A percentile compares a stretch with the other conserved stretches of the same genome.
phyloP scores from a whole-genome alignment of 2,113 vertebrate species.

The Rhinolophus ferrumequinum region DNA sequence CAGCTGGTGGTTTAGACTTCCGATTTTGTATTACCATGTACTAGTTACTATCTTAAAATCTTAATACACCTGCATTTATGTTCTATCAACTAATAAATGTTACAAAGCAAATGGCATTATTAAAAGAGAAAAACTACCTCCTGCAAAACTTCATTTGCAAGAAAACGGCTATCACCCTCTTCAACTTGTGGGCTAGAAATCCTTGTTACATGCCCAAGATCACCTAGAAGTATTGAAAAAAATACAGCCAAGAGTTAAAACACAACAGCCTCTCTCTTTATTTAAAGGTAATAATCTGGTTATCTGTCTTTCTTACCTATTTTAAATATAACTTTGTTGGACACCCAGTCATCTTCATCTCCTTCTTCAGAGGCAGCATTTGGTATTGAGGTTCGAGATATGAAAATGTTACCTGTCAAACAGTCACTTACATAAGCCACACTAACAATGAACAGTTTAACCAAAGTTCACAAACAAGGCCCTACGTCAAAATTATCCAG shows the following conservation, averaged over 20 bases:
- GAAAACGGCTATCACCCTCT: constrained; percentile 97
- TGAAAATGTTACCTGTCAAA: constrained; percentile 96
- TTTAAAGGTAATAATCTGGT: constrained; percentile 9
- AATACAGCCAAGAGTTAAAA: constrained; percentile 46
- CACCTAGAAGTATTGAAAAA: constrained; percentile 87
- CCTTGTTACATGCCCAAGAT: constrained; percentile 97
- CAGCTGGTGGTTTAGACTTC: not conserved
- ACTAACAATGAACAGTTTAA: constrained; percentile 22
- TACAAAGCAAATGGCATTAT: constrained; percentile 26
- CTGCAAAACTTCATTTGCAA: constrained; percentile 98
- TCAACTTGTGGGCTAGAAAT: constrained; percentile 97
- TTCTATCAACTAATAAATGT: not conserved
- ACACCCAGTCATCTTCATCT: constrained; percentile 93
- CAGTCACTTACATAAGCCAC: constrained; percentile 40
- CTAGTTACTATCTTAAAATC: constrained; percentile 18
- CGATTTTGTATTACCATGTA: not conserved
- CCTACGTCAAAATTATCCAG: constrained; percentile 25
- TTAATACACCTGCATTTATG: constrained; percentile 30
- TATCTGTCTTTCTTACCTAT: constrained; percentile 89
- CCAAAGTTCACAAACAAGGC: constrained; percentile 43
- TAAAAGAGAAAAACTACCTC: constrained; percentile 88
- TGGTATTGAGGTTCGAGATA: constrained; percentile 91
- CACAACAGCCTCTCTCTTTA: constrained; percentile 19
- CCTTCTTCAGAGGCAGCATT: constrained; percentile 89
- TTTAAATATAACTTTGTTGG: constrained; percentile 94